Base-by-base conservation (phyloP, 2,113 vertebrate species). In the Tragelaphus strepsiceros region DNA sequence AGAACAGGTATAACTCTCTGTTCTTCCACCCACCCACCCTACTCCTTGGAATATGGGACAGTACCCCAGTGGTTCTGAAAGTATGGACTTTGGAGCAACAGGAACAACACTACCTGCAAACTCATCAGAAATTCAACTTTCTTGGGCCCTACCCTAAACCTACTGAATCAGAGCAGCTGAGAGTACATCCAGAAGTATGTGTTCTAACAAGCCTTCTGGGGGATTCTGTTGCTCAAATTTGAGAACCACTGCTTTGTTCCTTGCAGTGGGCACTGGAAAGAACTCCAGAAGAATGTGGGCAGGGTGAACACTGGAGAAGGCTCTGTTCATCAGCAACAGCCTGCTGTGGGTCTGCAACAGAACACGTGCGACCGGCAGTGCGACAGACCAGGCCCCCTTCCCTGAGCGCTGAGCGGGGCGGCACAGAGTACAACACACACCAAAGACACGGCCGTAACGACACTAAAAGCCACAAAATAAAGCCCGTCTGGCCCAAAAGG, bases 281-380 rank as follows among this genome's bases (percentile, higher is more conserved):
- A 16, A 6, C 30, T 3, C 14, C 17, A 30, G 22, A 35, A 28
- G 53, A 5, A 14, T 0, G 21, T 7, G 6, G 6, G 22, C 9
- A 11, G 11, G 39, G 54, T 14, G 7, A 10, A 2, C 14, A 51
- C 7, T 30, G 1, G 7, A 10, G 35, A 12, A 32, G 30, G 32
- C 24, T 43, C 22, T 14, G 62, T 2, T 4, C 35, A 24, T 2
- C 4, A 17, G 62, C 62, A 62, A 22, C 10, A 12, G 35, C 22
- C 56, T 51, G 39, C 51, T 19, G n/a, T 1, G 15, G 24, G 30
- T 32, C 53, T 46, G 26, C 2, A 59, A 22, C 1, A 88, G 85
- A 17, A 56, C 26, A 49, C 1, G 3, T 7, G 39, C 78, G 62
- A 4, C 2, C 26, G 32, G 51, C 24, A 15, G 51, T 15, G 43